Evolutionary conservation across 2,797 vertebrate species (phyloP).

Genomic region (Sebastes reedi): DNA sequence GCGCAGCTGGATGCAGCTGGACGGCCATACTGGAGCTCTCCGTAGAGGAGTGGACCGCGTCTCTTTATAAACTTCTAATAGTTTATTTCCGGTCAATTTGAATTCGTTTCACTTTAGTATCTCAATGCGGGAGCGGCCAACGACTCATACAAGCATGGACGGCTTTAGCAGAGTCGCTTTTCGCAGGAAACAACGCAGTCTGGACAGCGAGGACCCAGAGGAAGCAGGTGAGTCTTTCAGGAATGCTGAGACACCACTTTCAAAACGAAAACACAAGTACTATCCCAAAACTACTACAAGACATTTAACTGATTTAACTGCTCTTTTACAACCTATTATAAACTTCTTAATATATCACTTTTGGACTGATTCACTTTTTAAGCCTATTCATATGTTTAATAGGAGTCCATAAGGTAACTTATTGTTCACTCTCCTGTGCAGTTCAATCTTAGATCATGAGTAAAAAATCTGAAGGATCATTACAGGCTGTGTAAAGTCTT

Average conservation of each 20-base stretch:
- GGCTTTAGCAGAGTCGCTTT: slow-evolving; percentile 80
- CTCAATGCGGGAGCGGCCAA: slow-evolving; percentile 64
- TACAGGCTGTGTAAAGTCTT: background rate
- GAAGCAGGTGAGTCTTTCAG: slow-evolving; percentile 63
- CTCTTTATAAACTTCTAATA: background rate
- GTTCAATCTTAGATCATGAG: background rate
- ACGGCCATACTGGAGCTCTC: background rate
- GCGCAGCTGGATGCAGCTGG: background rate
- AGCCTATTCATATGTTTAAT: too few relatives aligned
- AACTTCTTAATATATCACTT: background rate
- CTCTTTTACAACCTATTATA: background rate
- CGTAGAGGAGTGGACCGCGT: background rate
- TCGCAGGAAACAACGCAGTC: slow-evolving; percentile 68
- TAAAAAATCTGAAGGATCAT: background rate
- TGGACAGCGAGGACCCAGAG: slow-evolving; percentile 14
- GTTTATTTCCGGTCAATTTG: background rate
- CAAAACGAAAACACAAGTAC: background rate
- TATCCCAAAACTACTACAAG: too few relatives aligned
- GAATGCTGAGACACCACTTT: background rate
- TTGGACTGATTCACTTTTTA: background rate
- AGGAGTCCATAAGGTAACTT: background rate
- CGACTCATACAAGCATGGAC: slow-evolving; percentile 57
- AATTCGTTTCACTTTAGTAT: background rate
- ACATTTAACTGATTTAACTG: background rate
- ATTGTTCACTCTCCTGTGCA: background rate